A percentile compares a stretch with the other conserved stretches of the same genome.
These are phyloP conservation scores for Drosophila equinoxialis DNA, from an alignment of 1,140 invertebrate species.

Conservation along the genomic window DNA sequence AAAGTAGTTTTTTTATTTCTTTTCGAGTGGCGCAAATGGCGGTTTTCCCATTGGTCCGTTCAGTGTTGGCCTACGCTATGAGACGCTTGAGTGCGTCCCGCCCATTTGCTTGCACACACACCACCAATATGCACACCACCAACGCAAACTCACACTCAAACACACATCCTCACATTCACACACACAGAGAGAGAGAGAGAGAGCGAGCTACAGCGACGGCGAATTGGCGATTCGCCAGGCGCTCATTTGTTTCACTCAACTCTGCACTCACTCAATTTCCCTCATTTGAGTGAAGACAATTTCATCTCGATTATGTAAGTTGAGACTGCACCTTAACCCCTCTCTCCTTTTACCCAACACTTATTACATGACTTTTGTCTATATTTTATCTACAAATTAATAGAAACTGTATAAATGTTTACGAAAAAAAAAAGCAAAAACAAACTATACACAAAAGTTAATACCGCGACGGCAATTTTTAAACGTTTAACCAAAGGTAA, in stretches of 20 bases:
- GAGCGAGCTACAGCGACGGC: background rate
- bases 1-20: background rate
- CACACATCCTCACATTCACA: background rate
- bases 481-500: background rate
- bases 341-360: background rate
- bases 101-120: constrained; percentile 2
- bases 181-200: background rate
- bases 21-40: constrained; percentile 3
- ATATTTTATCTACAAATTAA: constrained; percentile 13
- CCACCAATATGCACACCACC: background rate
- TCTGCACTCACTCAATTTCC: constrained; percentile 47
- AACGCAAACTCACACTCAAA: background rate
- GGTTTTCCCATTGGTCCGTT: constrained; percentile 4
- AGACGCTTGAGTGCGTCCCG: constrained; percentile 9
- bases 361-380: background rate
- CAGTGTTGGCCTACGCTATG: background rate
- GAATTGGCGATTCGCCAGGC: background rate
- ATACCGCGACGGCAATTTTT: background rate
- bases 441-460: background rate
- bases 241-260: background rate
- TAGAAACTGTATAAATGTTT: constrained; percentile 1
- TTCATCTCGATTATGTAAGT: constrained; percentile 63
- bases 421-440: background rate
- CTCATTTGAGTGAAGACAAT: constrained; percentile 39
- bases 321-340: constrained; percentile 32